phyloP scores from a whole-genome alignment of 1,140 invertebrate species.

The Drosophila melanica region DNA sequence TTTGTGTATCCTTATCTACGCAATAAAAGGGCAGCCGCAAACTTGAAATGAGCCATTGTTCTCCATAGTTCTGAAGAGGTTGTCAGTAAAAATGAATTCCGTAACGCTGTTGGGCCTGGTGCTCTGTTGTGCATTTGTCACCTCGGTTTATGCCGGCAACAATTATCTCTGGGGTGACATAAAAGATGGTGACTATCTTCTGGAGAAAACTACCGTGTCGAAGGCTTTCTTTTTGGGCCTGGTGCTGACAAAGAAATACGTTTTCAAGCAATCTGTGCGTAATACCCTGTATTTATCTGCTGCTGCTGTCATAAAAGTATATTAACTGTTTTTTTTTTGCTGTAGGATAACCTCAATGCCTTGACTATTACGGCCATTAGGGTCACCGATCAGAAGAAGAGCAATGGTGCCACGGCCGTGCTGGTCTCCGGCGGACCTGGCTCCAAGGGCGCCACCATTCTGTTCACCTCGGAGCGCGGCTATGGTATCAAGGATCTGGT shows the following conservation, averaged over 20 bases:
- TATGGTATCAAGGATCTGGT: slow-evolving; percentile 65
- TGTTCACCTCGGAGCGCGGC: slow-evolving; percentile 61
- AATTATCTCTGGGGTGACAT: slow-evolving; percentile 71
- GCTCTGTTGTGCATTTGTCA: slow-evolving; percentile 31
- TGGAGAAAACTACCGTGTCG: slow-evolving; percentile 65
- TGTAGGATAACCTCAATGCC: slow-evolving; percentile 60
- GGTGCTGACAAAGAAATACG: slow-evolving; percentile 60
- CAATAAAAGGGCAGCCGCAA: slow-evolving; percentile 43
- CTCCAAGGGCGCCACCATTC: slow-evolving; percentile 71
- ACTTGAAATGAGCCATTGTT: slow-evolving; percentile 6
- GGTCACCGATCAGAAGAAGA: slow-evolving; percentile 63
- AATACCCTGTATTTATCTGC: not conserved
- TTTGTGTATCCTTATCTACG: slow-evolving; percentile 7
- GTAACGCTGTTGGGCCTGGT: slow-evolving; percentile 15
- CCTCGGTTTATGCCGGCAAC: slow-evolving; percentile 36
- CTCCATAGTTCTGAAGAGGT: not conserved
- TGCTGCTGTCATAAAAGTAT: too few species aligned
- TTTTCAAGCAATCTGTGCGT: slow-evolving; percentile 67
- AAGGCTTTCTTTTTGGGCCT: slow-evolving; percentile 70
- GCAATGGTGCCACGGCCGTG: slow-evolving; percentile 60
- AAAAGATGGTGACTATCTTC: slow-evolving; percentile 59
- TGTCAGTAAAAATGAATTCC: slow-evolving; percentile 4
- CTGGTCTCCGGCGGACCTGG: slow-evolving; percentile 63
- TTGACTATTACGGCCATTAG: slow-evolving; percentile 69
- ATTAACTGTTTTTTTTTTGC: too few species aligned